phyloP scores from a whole-genome alignment of 2,888 invertebrate genomes.

The Drosophila dives region DNA sequence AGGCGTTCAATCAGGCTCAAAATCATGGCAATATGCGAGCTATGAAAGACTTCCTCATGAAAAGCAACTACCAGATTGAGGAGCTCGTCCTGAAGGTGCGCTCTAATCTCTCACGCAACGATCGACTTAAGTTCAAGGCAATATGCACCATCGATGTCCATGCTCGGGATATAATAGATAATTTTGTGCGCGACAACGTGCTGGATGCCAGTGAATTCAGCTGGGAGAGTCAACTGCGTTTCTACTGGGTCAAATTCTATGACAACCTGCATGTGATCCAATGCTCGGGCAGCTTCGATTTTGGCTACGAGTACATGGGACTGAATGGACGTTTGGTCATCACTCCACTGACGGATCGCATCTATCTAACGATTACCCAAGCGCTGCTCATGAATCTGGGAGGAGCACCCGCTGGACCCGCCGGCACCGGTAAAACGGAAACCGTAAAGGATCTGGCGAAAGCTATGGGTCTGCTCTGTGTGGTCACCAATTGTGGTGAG shows the following conservation, averaged over 20 bases:
- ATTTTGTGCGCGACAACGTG: constrained; percentile 92
- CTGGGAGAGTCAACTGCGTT: constrained; percentile 97
- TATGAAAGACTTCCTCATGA: constrained; percentile 94
- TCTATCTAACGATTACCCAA: constrained; percentile 96
- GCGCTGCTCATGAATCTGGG: constrained; percentile 96
- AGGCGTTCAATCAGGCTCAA: constrained; percentile 89
- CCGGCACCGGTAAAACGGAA: constrained; percentile 90
- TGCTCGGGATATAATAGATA: constrained; percentile 95
- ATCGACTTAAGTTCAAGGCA: constrained; percentile 94
- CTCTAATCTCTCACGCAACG: constrained; percentile 91
- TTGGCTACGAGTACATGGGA: constrained; percentile 98
- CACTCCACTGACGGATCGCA: constrained; percentile 96
- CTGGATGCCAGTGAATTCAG: constrained; percentile 94
- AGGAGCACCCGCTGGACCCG: constrained; percentile 93
- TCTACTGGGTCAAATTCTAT: constrained; percentile 94
- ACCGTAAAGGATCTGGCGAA: constrained; percentile 96
- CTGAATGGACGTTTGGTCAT: constrained; percentile 95
- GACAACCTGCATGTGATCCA: constrained; percentile 94
- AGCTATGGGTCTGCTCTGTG: constrained; percentile 92
- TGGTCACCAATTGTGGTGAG: constrained; percentile 96
- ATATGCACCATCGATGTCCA: constrained; percentile 96
- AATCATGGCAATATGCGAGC: constrained; percentile 92
- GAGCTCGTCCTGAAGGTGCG: constrained; percentile 91
- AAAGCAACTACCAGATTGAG: constrained; percentile 92
- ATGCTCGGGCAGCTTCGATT: constrained; percentile 93